Base-by-base conservation (phyloP, 1,140 invertebrate species). In the Scaptomyza pallida region DNA sequence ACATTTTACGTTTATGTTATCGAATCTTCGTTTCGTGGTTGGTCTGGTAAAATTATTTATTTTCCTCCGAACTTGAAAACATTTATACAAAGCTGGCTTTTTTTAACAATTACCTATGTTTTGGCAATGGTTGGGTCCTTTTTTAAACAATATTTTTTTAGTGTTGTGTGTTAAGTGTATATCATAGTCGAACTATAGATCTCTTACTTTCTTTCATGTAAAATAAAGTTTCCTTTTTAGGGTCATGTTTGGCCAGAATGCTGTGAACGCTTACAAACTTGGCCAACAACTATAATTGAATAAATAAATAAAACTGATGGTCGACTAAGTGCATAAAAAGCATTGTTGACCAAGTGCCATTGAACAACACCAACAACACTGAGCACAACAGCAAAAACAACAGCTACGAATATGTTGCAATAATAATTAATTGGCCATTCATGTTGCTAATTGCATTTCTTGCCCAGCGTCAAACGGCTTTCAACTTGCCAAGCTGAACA, bases 401-500 rank as follows among this genome's bases (percentile, higher is more conserved):
- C 4, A 16, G 41, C 33, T 56, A 26, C 51, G 23, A 17, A 52
- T 63, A 16, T 19, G 10, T 15, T 57, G 54, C 54, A 43, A 55
- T 50, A 41, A 67, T 60, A 48, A 60, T 78, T 72, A 86, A 85
- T 86, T 86, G 81, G 64, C 68, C 44, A 85, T 80, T 81, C 59
- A 83, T 68, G 50, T 55, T 74, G 57, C 73, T 86, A 85, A 85
- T 85, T 85, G 77, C 81, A 71, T 52, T 67, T 67, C 23, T 44
- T 67, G 50, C n/a, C 16, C 19, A 70, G 56, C 59, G 15, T 17
- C 60, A 59, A 60, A 41, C 59, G 52, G 47, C 35, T 82, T 47
- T 17, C 23, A 41, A 50, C 40, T 40, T 21, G 56, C n/a, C 19
- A 56, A 57, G 13, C 10, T 62, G 45, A 30, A 40, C 69, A 60